phyloP scores from a whole-genome alignment of 2,113 vertebrate species.

The Rynchops niger region DNA sequence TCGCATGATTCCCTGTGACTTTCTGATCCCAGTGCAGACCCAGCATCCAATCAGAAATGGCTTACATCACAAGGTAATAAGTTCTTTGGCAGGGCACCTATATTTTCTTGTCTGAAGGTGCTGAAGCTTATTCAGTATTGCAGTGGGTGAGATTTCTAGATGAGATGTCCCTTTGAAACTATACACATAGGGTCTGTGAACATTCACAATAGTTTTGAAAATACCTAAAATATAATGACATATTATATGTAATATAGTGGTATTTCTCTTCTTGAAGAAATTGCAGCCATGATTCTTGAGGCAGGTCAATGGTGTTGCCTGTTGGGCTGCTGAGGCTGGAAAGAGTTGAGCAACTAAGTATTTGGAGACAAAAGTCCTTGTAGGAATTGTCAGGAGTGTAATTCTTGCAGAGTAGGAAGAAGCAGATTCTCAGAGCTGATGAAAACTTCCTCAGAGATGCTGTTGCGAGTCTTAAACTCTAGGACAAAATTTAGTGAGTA shows the following conservation, averaged over 20 bases:
- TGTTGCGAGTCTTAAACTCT: neutral
- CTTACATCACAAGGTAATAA: slow-evolving; percentile 90
- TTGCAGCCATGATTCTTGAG: neutral
- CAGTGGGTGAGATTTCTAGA: neutral
- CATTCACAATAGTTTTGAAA: neutral
- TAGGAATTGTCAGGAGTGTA: neutral
- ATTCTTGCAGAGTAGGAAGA: neutral
- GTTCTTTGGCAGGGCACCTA: neutral
- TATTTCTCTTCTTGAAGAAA: neutral
- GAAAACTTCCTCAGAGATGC: neutral
- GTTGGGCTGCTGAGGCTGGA: neutral
- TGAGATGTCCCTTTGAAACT: neutral
- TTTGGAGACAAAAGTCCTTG: neutral
- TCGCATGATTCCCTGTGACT: slow-evolving; percentile 94
- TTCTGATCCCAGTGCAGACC: slow-evolving; percentile 91
- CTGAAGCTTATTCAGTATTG: neutral
- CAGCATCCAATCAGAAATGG: slow-evolving; percentile 91
- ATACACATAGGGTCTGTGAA: neutral
- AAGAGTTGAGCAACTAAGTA: neutral
- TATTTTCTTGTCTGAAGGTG: neutral
- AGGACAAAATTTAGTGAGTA: neutral
- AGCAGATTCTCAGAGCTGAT: neutral
- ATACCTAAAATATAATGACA: neutral
- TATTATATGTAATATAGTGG: neutral
- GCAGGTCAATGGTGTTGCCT: neutral